These are phyloP conservation scores for Stenotaenia linearis DNA, from an alignment of 2,888 invertebrate species.

Conservation along the genomic window DNA sequence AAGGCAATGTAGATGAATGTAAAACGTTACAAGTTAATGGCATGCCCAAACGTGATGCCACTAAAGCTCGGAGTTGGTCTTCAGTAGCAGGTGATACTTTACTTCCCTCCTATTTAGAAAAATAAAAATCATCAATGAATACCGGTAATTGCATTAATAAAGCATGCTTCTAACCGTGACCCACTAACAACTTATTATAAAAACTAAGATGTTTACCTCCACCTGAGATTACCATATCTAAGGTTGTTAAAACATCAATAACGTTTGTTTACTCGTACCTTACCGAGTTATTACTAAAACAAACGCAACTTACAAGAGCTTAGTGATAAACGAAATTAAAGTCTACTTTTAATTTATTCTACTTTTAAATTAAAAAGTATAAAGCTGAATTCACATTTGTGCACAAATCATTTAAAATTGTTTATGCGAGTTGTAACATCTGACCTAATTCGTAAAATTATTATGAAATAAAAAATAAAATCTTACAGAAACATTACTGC, in stretches of 20 bases:
- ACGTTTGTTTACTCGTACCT: not conserved
- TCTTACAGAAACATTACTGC: conserved; percentile 37
- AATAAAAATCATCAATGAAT: not conserved
- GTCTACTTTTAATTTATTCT: too few relatives aligned
- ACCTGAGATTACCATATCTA: conserved; percentile 12
- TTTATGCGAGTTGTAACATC: too few relatives aligned
- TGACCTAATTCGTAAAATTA: too few relatives aligned
- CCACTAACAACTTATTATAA: not conserved
- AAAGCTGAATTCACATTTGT: too few relatives aligned
- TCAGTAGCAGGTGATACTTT: conserved; percentile 63
- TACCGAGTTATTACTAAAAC: not conserved
- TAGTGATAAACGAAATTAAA: not conserved
- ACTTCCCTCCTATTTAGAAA: conserved; percentile 49
- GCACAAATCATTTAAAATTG: too few relatives aligned
- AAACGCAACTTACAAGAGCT: not conserved
- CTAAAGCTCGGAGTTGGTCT: conserved; percentile 68
- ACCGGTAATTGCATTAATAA: not conserved
- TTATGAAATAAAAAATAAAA: too few relatives aligned
- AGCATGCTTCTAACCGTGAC: not conserved
- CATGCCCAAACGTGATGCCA: conserved; percentile 61
- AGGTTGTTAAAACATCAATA: conserved; percentile 19
- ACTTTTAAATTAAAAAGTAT: conserved; percentile 30
- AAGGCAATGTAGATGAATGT: conserved; percentile 62
- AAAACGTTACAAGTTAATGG: conserved; percentile 60
- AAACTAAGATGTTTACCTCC: not conserved